phyloP scores from a whole-genome alignment of 1,140 invertebrate species.

The Pachypsylla venusta region DNA sequence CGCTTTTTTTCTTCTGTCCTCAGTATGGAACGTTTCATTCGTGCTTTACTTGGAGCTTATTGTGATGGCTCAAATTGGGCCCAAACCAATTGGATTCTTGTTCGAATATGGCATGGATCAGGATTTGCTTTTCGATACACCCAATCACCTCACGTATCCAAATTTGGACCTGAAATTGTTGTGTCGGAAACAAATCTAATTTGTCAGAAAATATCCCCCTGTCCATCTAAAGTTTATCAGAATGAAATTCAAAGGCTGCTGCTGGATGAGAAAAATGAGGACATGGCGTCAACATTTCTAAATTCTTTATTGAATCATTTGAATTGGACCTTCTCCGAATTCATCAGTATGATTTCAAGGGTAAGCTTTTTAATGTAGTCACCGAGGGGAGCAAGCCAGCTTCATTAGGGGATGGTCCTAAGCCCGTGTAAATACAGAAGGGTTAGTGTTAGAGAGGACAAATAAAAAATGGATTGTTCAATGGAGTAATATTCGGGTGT shows the following conservation, averaged over 20 bases:
- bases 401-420: too few relatives aligned
- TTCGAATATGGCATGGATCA: constrained; percentile 69
- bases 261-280: constrained; percentile 30
- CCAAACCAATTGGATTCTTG: constrained; percentile 70
- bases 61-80: constrained; percentile 74
- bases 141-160: constrained; percentile 40
- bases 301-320: constrained; percentile 68
- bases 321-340: constrained; percentile 81
- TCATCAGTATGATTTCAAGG: constrained; percentile 72
- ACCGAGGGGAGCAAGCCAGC: too few relatives aligned
- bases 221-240: constrained; percentile 29
- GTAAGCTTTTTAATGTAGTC: too few relatives aligned
- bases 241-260: constrained; percentile 26
- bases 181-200: constrained; percentile 23
- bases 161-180: constrained; percentile 30
- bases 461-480: neutral
- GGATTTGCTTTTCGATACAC: constrained; percentile 67
- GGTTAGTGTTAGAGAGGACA: neutral
- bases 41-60: constrained; percentile 54
- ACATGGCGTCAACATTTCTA: constrained; percentile 45
- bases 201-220: constrained; percentile 18
- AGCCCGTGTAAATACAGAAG: too few relatives aligned
- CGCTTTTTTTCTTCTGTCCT: too few relatives aligned
- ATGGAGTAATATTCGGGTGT: too few relatives aligned
- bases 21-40: constrained; percentile 44